Percentiles rank a stretch among this genome's conserved stretches.
Evolutionary conservation across 2,113 vertebrate genomes (phyloP).

Genomic region (Sinocyclocheilus rhinocerous): DNA sequence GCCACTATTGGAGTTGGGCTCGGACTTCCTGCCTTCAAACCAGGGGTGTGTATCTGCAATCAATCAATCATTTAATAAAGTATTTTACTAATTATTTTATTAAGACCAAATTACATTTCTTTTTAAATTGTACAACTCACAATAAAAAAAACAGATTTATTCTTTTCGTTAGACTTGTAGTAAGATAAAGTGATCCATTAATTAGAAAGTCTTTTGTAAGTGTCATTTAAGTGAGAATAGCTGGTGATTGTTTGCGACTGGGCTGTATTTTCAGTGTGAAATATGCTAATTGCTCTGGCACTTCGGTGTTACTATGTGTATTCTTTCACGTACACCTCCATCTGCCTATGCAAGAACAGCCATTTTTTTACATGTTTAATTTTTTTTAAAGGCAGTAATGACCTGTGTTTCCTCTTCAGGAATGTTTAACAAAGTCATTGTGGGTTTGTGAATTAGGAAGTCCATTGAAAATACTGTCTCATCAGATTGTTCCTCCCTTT

Average conservation of each 20-base stretch:
- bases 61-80: too few species aligned
- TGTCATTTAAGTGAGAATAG: slow-evolving; percentile 5
- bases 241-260: not conserved
- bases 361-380: not conserved
- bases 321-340: not conserved
- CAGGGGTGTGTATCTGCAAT: slow-evolving; percentile 79
- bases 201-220: not conserved
- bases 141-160: not conserved
- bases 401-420: not conserved
- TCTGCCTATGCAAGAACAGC: not conserved
- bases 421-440: not conserved
- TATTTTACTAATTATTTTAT: not conserved
- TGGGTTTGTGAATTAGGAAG: slow-evolving; percentile 24
- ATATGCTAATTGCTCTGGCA: slow-evolving; percentile 14
- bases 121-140: not conserved
- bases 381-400: not conserved
- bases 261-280: slow-evolving; percentile 13
- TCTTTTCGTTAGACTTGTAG: not conserved
- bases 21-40: slow-evolving; percentile 92
- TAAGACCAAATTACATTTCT: not conserved
- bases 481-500: not conserved
- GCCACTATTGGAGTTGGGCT: slow-evolving; percentile 94
- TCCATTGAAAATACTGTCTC: not conserved
- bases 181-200: not conserved
- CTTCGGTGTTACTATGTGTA: slow-evolving; percentile 31